Evolutionary conservation across 1,140 invertebrate species (phyloP), one percentile per base, ranked within the genome.

Genomic region (Argopecten irradians): DNA sequence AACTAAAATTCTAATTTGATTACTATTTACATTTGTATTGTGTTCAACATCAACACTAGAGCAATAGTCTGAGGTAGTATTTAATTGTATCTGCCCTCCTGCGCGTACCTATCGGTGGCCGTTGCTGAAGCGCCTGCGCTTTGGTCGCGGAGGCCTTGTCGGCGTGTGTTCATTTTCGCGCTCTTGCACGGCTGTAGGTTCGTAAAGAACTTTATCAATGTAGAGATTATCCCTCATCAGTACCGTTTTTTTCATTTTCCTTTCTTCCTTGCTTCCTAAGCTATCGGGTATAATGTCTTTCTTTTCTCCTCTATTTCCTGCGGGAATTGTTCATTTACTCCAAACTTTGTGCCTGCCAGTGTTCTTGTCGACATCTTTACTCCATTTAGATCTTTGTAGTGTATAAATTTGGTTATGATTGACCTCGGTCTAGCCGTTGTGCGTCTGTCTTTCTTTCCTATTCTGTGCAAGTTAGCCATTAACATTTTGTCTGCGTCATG

Each of bases 321-420:
- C 33, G 86, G 86, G 46, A 46, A 90, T 34, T 90, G 89, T 82
- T 84, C 84, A 34, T 71, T n/a, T n/a, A 87, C 55, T 32, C 89
- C 83, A 33, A 16, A 90, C 14, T 5, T 11, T 3, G 87, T 88
- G 22, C 43, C 83, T 34, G 36, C 85, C 8, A 90, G 39, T 43
- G 82, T 22, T 33, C 43, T 86, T 32, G 86, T 55, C 13, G 36
- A n/a, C 55, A 83, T 35, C 28, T 43, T 11, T 3, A 90, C 87
- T 19, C 11, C 9, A 14, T 87, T 36, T 22, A 55, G 43, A 33
- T 86, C 86, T 28, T 43, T 84, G n/a, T 86, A 71, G 46, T 82
- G 86, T 11, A 83, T 39, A 85, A 90, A 90, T 84, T 85, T 86
- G 34, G 87, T 85, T 5, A 86, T 85, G 9, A 86, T 88, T 5